Conservation (phyloP, 2,888 invertebrate genomes). For the Eupithecia tripunctaria region DNA sequence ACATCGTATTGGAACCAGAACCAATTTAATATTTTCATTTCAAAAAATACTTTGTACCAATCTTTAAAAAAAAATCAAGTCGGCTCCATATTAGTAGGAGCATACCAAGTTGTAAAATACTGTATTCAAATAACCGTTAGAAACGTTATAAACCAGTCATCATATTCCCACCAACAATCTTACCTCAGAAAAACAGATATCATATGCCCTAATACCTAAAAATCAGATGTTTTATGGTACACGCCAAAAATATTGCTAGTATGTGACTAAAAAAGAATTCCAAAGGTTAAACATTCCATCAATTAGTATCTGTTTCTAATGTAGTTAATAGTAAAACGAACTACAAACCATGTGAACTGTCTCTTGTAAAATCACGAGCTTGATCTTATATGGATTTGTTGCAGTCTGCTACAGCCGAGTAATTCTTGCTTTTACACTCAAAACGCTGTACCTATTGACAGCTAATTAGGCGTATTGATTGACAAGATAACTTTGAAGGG, state of each 20-base stretch:
- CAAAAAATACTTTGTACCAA: background rate
- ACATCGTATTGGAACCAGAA: background rate
- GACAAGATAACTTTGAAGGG: conserved; percentile 12
- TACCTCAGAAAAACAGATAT: background rate
- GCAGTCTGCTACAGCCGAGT: conserved; percentile 67
- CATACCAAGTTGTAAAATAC: background rate
- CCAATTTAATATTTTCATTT: background rate
- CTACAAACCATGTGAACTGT: conserved; percentile 65
- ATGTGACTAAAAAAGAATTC: background rate
- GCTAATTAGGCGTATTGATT: conserved; percentile 23
- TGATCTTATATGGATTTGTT: conserved; percentile 65
- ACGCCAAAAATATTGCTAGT: background rate
- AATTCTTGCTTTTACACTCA: conserved; percentile 65
- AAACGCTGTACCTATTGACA: conserved; percentile 4
- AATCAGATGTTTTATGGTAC: background rate
- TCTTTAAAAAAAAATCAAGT: background rate
- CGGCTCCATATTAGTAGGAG: background rate
- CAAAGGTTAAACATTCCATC: background rate
- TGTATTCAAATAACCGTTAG: no score
- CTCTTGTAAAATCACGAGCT: conserved; percentile 71
- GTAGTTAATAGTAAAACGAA: conserved; percentile 4
- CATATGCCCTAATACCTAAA: background rate
- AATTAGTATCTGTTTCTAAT: conserved; percentile 2
- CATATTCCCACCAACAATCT: background rate
- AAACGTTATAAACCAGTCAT: background rate